Evolutionary conservation across 1,140 invertebrate species (phyloP), one percentile per base, ranked within the genome.

Genomic region (Nixonia krombeini): DNA sequence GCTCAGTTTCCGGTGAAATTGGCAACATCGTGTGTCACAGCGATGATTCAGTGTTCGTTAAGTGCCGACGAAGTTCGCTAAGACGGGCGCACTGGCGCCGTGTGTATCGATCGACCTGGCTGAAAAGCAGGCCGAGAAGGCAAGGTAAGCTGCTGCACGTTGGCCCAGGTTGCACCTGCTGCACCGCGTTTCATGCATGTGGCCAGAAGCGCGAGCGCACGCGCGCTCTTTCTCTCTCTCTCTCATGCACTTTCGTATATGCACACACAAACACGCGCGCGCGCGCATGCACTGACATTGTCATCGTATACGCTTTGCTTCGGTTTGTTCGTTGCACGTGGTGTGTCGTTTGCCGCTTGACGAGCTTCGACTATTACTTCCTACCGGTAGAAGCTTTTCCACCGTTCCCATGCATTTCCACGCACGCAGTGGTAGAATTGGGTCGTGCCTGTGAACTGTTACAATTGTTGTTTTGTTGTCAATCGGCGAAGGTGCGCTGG

Each of bases 41-140:
- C 41, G 50, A 52, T 40, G 40, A 59, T 57, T 40, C 62, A 62
- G 74, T 77, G 70, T 69, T 63, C 68, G 66, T 65, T 69, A 76
- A 73, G 69, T 70, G 73, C 52, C 57, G 63, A 65, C 57, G 49
- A 66, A 73, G 53, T 71, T 72, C 70, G 58, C 63, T 62, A 78
- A 62, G 72, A 74, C 72, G 68, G 67, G 73, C n/a, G n/a, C 70
- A 73, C 73, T 72, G 73, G 53, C 59, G 72, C 64, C 67, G 73
- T 70, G 72, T 73, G 70, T 80, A 80, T 81, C 72, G 79, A 81
- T 82, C 78, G 74, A 61, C 70, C 73, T 67, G 63, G 51, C 55
- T 61, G 50, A 66, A 78, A 77, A 74, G 58, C 74, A 71, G 76
- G 76, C 75, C 74, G 74, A 50, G 61, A 74, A 80, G 80, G 78